Conservation (phyloP, 1,140 invertebrate genomes). For the Habropoda laboriosa region DNA sequence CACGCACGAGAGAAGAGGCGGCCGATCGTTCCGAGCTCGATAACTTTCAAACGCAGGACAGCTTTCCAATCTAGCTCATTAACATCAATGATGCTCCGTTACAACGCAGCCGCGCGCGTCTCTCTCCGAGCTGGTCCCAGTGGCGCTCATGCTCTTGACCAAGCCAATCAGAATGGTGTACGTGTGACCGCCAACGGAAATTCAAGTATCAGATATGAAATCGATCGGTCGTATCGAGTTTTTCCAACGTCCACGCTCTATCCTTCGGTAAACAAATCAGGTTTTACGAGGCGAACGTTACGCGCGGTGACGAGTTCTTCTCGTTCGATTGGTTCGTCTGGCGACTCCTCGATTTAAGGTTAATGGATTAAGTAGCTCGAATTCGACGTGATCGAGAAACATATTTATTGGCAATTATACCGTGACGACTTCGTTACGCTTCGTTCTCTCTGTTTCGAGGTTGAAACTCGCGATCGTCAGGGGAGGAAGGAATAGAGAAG, state of each 20-base stretch:
- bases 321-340: too few species aligned
- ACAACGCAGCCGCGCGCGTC: constrained; percentile 49
- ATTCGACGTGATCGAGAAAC: neutral
- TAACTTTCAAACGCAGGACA: constrained; percentile 73
- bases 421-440: too few species aligned
- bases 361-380: constrained; percentile 16
- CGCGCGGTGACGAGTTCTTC: neutral
- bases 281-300: neutral
- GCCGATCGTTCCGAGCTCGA: constrained; percentile 59
- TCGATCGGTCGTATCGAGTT: neutral
- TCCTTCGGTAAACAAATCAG: neutral
- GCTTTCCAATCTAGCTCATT: constrained; percentile 77
- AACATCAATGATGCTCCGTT: constrained; percentile 74
- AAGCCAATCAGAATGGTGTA: neutral
- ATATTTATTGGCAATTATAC: constrained; percentile 13
- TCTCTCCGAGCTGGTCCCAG: constrained; percentile 30
- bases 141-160: constrained; percentile 33
- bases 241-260: neutral
- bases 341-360: neutral
- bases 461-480: neutral
- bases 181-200: neutral
- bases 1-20: neutral
- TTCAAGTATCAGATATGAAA: neutral
- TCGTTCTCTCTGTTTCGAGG: neutral
- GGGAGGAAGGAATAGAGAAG: neutral